Base-by-base conservation (phyloP, 2,888 invertebrate species). In the Philopedon plagiatum region DNA sequence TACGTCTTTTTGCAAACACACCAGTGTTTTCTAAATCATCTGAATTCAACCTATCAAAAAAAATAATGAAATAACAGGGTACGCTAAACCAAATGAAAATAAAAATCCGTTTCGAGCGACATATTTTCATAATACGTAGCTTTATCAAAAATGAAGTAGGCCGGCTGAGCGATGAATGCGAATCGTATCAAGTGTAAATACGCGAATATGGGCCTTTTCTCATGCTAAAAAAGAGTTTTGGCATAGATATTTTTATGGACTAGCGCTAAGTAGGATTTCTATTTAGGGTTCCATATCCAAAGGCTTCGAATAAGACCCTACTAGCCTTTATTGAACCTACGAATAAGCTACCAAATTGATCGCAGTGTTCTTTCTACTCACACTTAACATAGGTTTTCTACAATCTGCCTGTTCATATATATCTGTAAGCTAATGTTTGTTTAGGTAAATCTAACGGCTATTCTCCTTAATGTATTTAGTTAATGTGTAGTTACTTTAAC, bases 161-260 rank as follows among this genome's bases (percentile, higher is more conserved):
- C 34, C 46, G 19, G 15, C 51, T 63, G 34, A 63, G 37, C 44
- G 56, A 41, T 57, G 57, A 66, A 66, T 57, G 26, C n/a, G 66
- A 66, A 66, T 44, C 66, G 26, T 64, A 64, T 64, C 64, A 64
- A 54, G 64, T 54, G 64, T 54, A 64, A 64, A 64, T 64, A 64
- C 64, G 64, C 15, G 54, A 64, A 61, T 61, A 61, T 44, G 44
- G 60, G 44, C 21, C 54, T 29, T 64, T 64, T 64, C 21, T 64
- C 21, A 64, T 64, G 64, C 26, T 64, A 64, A 64, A 23, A 21
- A 2, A 32, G 66, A 46, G 26, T 57, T 66, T 66, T 66, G 5
- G 46, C 44, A 34, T 9, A 8, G 9, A n/a, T 11, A 9, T 7
- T 0, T 44, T 41, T 44, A 19, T 9, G 9, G 44, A n/a, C n/a